Base-by-base conservation (phyloP, 2,888 invertebrate genomes). In the Polia nebulosa region DNA sequence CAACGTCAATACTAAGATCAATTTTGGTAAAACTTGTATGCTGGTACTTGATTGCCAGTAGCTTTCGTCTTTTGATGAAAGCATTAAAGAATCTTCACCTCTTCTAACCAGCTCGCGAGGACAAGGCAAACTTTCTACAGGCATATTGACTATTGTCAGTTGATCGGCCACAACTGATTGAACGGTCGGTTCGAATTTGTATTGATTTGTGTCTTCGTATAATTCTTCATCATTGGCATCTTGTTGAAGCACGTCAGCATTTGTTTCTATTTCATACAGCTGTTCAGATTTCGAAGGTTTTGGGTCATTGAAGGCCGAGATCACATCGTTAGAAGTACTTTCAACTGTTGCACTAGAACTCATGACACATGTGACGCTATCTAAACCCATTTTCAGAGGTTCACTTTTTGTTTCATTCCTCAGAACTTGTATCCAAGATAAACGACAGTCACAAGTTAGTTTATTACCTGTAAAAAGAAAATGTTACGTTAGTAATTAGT, bases 381-480 rank as follows among this genome's bases (percentile, higher is more conserved):
- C 97, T 36, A 98, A 94, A 41, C 97, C 96, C 81, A 96, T 95
- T 81, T 96, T 96, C 61, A 98, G 95, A 78, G 97, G 96, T 83
- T 96, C 96, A 88, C 97, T 97, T 89, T 97, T 97, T 59, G 98
- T 98, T 89, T 97, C 97, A 90, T 97, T 97, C 81, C 97, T 96
- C 65, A 98, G 93, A 56, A 96, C 95, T 93, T 97, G 97, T 87
- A 98, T 96, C 98, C 98, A 98, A 60, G 97, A 96, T 59, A 98
- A 94, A 55, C 97, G 97, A 88, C 98, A 98, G 93, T 98, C 98
- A 92, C 98, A 98, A 85, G 96, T 96, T 88, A 98, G 96, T 86
- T 96, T 97, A 94, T 98, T 98, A 90, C 97, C 98, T 98, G 97
- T 44, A 81, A 88, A 61, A 36, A 62, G 41, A 74, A 73, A 76